Evolutionary conservation across 2,888 invertebrate genomes (phyloP).

Genomic region (Temnothorax ravouxi): DNA sequence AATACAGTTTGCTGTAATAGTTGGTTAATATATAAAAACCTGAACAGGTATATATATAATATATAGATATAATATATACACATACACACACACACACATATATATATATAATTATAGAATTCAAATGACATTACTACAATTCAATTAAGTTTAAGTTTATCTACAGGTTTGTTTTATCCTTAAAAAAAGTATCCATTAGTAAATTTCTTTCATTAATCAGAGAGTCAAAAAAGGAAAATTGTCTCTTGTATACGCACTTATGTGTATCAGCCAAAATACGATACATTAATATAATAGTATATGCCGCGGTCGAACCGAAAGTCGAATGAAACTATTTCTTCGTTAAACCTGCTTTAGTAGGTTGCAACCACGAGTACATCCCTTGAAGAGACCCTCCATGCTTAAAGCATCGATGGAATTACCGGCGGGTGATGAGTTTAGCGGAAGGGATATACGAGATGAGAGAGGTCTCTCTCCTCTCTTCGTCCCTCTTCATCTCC

Average conservation of each 20-base stretch:
- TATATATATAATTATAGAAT: not conserved
- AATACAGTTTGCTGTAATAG: not conserved
- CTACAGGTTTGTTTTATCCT: not conserved
- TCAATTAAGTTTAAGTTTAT: not conserved
- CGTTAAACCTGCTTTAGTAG: constrained; percentile 62
- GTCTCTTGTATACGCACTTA: not conserved
- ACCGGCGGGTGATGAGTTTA: constrained; percentile 85
- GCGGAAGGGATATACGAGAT: constrained; percentile 82
- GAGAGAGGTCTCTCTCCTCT: constrained; percentile 75
- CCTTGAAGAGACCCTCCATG: constrained; percentile 78
- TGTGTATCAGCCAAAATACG: not conserved
- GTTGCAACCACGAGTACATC: constrained; percentile 74
- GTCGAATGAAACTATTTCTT: constrained; percentile 45
- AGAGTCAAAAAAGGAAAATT: not conserved
- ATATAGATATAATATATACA: no score
- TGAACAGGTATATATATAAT: no score
- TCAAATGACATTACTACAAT: not conserved
- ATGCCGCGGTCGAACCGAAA: not conserved
- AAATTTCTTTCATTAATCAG: not conserved
- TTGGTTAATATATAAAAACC: not conserved
- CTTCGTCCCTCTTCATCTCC: constrained; percentile 62
- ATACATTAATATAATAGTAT: not conserved
- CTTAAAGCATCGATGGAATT: constrained; percentile 85
- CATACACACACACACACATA: no score
- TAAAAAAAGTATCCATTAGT: not conserved